A percentile compares a stretch with the other conserved stretches of the same genome.
Conservation (phyloP, 2,888 invertebrate genomes). For the Xylocampa areola region DNA sequence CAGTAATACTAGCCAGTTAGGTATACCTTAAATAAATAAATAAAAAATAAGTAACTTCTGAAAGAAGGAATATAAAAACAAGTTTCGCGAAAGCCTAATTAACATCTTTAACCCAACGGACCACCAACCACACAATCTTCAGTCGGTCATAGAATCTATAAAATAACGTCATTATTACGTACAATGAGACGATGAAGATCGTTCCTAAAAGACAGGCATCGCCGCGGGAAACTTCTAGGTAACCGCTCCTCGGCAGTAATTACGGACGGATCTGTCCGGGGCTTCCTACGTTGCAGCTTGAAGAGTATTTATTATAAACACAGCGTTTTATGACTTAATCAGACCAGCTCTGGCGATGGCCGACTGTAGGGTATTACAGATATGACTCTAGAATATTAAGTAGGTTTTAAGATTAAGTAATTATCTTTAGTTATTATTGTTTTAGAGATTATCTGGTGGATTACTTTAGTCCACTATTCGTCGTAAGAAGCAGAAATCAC, state of each 20-base stretch:
- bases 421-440: no score
- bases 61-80: no score
- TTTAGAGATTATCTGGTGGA: not conserved
- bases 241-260: slow-evolving; percentile 33
- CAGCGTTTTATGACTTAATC: slow-evolving; percentile 43
- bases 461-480: not conserved
- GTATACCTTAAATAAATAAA: no score
- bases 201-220: slow-evolving; percentile 12
- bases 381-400: slow-evolving; percentile 12
- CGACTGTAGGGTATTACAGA: not conserved
- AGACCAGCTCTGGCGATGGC: not conserved
- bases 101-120: not conserved
- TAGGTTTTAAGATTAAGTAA: slow-evolving; percentile 4
- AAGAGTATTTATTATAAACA: slow-evolving; percentile 40
- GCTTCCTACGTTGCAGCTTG: slow-evolving; percentile 14
- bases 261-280: slow-evolving; percentile 7
- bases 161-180: slow-evolving; percentile 13
- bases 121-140: not conserved
- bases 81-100: not conserved
- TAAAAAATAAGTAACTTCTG: no score
- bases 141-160: not conserved
- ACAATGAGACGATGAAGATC: slow-evolving; percentile 1
- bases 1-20: no score
- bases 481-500: no score
- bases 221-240: slow-evolving; percentile 20